Evolutionary conservation across 2,113 vertebrate species (phyloP).

Genomic region (Phyllostomus discolor): DNA sequence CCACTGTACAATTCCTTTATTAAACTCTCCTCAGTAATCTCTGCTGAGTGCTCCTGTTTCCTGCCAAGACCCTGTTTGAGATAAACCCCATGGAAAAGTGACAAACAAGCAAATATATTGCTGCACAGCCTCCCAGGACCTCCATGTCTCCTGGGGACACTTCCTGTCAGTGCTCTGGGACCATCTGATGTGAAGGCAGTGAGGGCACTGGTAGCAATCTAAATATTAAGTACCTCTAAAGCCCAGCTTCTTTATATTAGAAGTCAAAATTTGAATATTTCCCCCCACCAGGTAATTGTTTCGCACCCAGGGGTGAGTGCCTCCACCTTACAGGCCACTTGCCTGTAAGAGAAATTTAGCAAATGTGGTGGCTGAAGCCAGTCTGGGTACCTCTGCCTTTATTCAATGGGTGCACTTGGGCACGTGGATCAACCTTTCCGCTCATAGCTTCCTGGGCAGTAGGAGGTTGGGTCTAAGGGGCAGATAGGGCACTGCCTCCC

Average conservation of each 20-base stretch:
- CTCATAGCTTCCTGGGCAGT: not conserved
- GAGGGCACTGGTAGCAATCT: not conserved
- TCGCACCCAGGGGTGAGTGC: not conserved
- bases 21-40: not conserved
- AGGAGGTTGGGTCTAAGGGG: not conserved
- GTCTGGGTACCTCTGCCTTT: not conserved
- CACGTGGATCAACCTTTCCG: not conserved
- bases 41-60: not conserved
- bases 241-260: not conserved
- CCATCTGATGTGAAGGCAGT: not conserved
- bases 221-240: not conserved
- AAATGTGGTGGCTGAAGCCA: not conserved
- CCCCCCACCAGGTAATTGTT: not conserved
- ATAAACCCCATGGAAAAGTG: not conserved
- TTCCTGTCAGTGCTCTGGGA: not conserved
- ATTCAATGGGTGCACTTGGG: not conserved
- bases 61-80: not conserved
- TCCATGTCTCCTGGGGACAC: not conserved
- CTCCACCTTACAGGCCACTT: not conserved
- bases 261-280: not conserved
- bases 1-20: not conserved
- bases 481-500: not conserved
- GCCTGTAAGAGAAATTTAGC: not conserved
- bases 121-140: not conserved
- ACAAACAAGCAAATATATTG: not conserved